phyloP scores from a whole-genome alignment of 2,888 invertebrate species.

The Asteroscopus sphinx region DNA sequence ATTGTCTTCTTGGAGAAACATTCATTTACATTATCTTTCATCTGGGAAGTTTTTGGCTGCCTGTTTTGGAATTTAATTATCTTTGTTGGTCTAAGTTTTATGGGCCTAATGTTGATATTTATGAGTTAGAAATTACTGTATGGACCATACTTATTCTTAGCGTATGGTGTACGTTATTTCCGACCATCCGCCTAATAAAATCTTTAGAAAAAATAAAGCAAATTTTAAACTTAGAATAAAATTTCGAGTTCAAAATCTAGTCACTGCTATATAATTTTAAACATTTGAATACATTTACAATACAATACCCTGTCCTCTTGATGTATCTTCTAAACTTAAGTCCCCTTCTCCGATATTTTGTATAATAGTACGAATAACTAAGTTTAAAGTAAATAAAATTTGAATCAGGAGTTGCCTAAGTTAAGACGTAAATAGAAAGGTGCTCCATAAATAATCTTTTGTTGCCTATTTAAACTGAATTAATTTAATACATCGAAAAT shows the following conservation, averaged over 20 bases:
- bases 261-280: no score
- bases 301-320: no score
- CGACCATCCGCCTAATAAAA: no score
- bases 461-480: slow-evolving; percentile 7
- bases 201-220: no score
- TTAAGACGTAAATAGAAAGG: slow-evolving; percentile 16
- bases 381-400: not conserved
- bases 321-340: not conserved
- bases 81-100: no score
- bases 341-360: not conserved
- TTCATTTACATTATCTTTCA: slow-evolving; percentile 36
- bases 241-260: no score
- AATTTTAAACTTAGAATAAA: no score
- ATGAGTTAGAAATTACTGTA: no score
- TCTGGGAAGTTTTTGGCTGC: slow-evolving; percentile 24
- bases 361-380: slow-evolving; percentile 16
- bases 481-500: slow-evolving; percentile 10
- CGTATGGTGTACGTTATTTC: no score
- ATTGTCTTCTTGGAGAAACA: slow-evolving; percentile 44
- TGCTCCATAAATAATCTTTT: slow-evolving; percentile 15
- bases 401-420: slow-evolving; percentile 3
- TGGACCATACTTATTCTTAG: no score
- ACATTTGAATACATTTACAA: no score
- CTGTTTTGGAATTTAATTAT: not conserved
- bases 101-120: no score